These are phyloP conservation scores for Habroteleia sp. DNA, from an alignment of 2,888 invertebrate genomes.

Conservation along the genomic window DNA sequence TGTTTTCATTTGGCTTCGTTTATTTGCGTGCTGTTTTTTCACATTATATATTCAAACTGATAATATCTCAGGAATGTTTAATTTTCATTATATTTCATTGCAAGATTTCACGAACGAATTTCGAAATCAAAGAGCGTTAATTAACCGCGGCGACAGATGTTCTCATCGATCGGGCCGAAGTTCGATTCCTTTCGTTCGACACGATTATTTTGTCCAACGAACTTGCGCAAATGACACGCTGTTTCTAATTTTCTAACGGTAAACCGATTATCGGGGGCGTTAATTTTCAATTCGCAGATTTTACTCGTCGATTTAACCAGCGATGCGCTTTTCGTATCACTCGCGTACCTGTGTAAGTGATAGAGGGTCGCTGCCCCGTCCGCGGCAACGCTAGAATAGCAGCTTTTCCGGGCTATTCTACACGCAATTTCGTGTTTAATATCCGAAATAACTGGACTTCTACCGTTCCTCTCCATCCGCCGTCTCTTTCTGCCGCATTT, in stretches of 20 bases:
- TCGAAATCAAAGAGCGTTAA: conserved; percentile 5
- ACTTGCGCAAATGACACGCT: conserved; percentile 36
- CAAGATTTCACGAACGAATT: conserved; percentile 27
- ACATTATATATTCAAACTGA: conserved; percentile 6
- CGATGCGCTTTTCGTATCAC: conserved; percentile 65
- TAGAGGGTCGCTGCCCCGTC: conserved; percentile 61
- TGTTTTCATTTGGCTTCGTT: conserved; percentile 28
- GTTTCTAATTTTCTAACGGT: conserved; percentile 61
- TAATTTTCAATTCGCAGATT: conserved; percentile 64
- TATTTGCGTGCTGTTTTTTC: conserved; percentile 32
- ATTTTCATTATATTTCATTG: conserved; percentile 22
- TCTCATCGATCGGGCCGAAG: conserved; percentile 6
- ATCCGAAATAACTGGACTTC: conserved; percentile 76
- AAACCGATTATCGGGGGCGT: conserved; percentile 60
- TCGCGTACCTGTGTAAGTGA: conserved; percentile 61
- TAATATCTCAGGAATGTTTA: conserved; percentile 14
- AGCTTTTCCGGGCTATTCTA: conserved; percentile 72
- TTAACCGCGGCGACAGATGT: conserved; percentile 1
- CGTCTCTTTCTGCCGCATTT: conserved; percentile 50
- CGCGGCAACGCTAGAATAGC: conserved; percentile 60
- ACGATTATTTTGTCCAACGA: conserved; percentile 3
- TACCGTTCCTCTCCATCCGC: conserved; percentile 57
- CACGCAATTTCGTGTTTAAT: conserved; percentile 75
- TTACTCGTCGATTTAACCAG: conserved; percentile 61
- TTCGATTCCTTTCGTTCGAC: conserved; percentile 16